A percentile compares a stretch with the other conserved stretches of the same genome.
These are phyloP conservation scores for Drosophila rubida DNA, from an alignment of 2,888 invertebrate species.

Conservation along the genomic window DNA sequence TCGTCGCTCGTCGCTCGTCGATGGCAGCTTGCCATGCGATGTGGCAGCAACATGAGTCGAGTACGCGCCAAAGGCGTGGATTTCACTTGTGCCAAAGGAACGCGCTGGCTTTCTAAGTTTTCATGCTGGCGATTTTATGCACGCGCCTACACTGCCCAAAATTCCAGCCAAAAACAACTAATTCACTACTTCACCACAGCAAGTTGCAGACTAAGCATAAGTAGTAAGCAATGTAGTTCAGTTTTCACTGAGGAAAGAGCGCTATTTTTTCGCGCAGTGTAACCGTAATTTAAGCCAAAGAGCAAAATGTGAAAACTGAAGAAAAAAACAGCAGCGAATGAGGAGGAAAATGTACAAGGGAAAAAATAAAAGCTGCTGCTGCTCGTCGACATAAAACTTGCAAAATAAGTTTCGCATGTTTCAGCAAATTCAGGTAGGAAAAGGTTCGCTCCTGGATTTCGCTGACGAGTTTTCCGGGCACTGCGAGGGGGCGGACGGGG, in stretches of 20 bases:
- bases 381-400: constrained; percentile 77
- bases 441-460: constrained; percentile 58
- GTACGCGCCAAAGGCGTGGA: constrained; percentile 53
- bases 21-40: constrained; percentile 77
- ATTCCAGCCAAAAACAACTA: not conserved
- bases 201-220: no score
- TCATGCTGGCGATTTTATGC: constrained; percentile 61
- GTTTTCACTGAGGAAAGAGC: not conserved
- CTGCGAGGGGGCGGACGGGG: not conserved
- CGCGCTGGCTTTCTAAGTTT: constrained; percentile 56
- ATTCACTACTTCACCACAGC: not conserved
- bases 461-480: constrained; percentile 31
- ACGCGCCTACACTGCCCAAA: constrained; percentile 50
- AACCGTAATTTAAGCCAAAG: constrained; percentile 64
- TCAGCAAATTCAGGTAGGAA: constrained; percentile 69
- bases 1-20: constrained; percentile 50
- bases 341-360: constrained; percentile 50
- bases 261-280: constrained; percentile 42
- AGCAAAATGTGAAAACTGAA: constrained; percentile 67
- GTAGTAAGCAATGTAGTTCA: no score
- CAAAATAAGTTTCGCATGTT: constrained; percentile 81
- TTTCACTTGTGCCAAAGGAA: constrained; percentile 33
- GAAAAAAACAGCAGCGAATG: constrained; percentile 41
- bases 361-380: constrained; percentile 70
- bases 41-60: constrained; percentile 11